These are phyloP conservation scores for Galbula dea DNA, from an alignment of 2,113 vertebrate genomes.

Conservation along the genomic window DNA sequence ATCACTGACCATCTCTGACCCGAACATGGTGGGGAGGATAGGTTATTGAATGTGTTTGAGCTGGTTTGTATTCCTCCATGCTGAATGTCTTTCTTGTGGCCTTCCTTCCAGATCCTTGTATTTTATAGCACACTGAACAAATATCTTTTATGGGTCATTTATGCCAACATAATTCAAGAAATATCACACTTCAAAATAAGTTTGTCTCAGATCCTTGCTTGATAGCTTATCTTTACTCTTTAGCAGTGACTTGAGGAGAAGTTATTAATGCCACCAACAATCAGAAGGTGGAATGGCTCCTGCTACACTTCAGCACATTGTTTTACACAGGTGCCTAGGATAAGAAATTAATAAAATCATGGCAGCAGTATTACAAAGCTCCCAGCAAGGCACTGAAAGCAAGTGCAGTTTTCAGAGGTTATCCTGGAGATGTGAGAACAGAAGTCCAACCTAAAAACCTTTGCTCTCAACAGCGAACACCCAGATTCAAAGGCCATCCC, in stretches of 20 bases:
- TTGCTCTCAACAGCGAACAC: background rate
- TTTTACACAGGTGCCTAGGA: background rate
- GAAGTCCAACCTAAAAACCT: background rate
- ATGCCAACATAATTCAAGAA: background rate
- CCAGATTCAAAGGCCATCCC: background rate
- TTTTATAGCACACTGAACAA: no score
- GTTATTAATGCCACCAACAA: background rate
- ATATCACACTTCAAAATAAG: background rate
- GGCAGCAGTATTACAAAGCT: background rate
- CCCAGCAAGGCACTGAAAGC: background rate
- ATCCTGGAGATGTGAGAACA: background rate
- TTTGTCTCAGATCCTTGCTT: background rate
- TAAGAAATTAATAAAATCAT: background rate
- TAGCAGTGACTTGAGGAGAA: background rate
- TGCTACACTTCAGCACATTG: background rate
- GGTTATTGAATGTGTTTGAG: no score
- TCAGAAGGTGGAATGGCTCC: background rate
- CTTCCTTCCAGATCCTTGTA: no score
- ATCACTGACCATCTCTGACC: no score
- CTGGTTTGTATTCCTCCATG: no score
- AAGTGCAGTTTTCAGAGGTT: background rate
- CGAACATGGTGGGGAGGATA: no score
- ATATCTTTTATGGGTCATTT: background rate
- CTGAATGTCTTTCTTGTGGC: no score
- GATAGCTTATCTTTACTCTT: background rate